Conservation (phyloP, 1,140 invertebrate species). For the Pectinophora gossypiella region DNA sequence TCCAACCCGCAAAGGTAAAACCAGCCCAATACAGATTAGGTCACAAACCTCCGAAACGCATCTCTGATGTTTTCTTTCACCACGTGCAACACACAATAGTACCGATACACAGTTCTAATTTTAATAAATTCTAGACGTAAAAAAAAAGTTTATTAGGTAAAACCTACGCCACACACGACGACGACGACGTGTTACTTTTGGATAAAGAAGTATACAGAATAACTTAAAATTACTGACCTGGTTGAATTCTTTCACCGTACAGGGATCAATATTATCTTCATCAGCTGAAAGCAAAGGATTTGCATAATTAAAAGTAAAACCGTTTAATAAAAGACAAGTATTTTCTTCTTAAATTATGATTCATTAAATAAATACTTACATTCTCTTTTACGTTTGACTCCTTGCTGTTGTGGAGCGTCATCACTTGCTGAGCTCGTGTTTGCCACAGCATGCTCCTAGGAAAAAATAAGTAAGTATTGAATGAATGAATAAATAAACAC, state of each 20-base stretch:
- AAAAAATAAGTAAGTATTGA: too few relatives aligned
- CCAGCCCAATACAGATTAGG: too few relatives aligned
- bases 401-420: background rate
- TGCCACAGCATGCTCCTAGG: background rate
- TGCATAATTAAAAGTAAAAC: too few relatives aligned
- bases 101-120: background rate
- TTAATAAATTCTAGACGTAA: background rate
- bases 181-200: too few relatives aligned
- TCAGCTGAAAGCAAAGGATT: constrained; percentile 13
- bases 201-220: too few relatives aligned
- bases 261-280: constrained; percentile 14
- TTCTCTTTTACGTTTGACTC: constrained; percentile 13
- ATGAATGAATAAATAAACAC: too few relatives aligned
- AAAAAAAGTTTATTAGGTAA: too few relatives aligned
- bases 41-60: too few relatives aligned
- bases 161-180: too few relatives aligned
- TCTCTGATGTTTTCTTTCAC: too few relatives aligned
- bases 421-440: background rate
- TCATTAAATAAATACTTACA: constrained; percentile 13
- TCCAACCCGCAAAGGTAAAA: too few relatives aligned
- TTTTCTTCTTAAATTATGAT: background rate
- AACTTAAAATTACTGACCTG: constrained; percentile 35
- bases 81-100: background rate
- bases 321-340: constrained; percentile 4
- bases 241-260: constrained; percentile 34